Evolutionary conservation across 1,140 invertebrate species (phyloP).

Genomic region (Epicauta chinensis): DNA sequence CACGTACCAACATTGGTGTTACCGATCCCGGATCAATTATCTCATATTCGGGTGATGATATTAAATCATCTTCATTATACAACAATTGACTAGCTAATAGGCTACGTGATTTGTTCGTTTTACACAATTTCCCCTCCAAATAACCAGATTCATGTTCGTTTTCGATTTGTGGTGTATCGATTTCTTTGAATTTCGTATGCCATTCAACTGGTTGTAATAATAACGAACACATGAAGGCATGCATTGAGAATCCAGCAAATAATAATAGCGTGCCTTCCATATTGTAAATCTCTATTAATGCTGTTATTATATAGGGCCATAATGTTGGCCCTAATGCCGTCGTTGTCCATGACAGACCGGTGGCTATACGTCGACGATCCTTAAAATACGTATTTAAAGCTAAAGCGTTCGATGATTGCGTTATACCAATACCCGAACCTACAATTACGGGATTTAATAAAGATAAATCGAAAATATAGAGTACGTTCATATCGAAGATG

Average conservation of each 20-base stretch:
- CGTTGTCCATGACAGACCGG: constrained; percentile 43
- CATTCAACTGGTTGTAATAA: constrained; percentile 47
- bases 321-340: constrained; percentile 45
- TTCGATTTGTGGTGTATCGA: constrained; percentile 19
- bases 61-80: constrained; percentile 56
- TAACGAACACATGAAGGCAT: constrained; percentile 42
- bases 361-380: constrained; percentile 42
- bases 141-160: constrained; percentile 40
- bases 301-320: constrained; percentile 43
- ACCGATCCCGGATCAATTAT: constrained; percentile 57
- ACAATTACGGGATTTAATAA: constrained; percentile 9
- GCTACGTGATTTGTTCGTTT: constrained; percentile 15
- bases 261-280: constrained; percentile 43
- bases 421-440: constrained; percentile 55
- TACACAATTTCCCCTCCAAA: constrained; percentile 38
- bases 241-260: constrained; percentile 41
- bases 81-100: constrained; percentile 60
- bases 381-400: constrained; percentile 47
- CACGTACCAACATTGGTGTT: constrained; percentile 56
- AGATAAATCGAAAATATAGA: constrained; percentile 1
- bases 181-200: constrained; percentile 47
- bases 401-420: constrained; percentile 50
- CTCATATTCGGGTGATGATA: constrained; percentile 55
- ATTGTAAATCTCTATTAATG: constrained; percentile 38
- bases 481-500: too few relatives aligned